A percentile compares a stretch with the other conserved stretches of the same genome.
Conservation (phyloP, 1,140 invertebrate species). For the Temnothorax nylanderi region DNA sequence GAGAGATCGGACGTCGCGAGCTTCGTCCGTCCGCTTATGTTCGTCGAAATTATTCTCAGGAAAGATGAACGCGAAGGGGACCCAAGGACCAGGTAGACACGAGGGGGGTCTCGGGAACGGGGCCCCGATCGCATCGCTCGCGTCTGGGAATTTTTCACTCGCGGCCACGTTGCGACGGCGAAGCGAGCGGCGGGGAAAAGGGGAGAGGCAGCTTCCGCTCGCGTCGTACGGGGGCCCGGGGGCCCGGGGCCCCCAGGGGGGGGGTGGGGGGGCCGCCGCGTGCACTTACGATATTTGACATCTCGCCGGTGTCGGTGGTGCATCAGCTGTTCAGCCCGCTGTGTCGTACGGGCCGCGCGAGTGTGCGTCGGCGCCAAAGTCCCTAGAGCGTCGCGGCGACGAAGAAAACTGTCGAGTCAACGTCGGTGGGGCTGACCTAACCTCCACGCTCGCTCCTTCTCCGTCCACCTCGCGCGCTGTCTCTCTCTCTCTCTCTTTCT, state of each 20-base stretch:
- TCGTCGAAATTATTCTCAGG: not conserved
- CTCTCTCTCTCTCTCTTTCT: not conserved
- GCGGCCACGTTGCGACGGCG: conserved; percentile 7
- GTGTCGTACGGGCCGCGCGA: conserved; percentile 73
- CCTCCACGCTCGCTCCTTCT: conserved; percentile 60
- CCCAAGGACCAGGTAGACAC: not conserved
- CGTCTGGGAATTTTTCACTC: conserved; percentile 25
- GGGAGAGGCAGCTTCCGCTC: not conserved
- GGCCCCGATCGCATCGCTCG: not conserved
- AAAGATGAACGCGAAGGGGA: too few relatives aligned
- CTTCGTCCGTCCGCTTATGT: not conserved
- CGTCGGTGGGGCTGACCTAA: conserved; percentile 69
- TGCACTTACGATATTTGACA: conserved; percentile 81
- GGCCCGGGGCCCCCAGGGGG: too few relatives aligned
- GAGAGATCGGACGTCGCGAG: not conserved
- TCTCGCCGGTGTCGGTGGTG: conserved; percentile 83
- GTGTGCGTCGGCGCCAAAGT: conserved; percentile 74
- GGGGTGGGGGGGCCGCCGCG: not conserved
- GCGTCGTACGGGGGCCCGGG: not conserved
- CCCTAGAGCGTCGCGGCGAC: conserved; percentile 71
- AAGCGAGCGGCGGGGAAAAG: conserved; percentile 30
- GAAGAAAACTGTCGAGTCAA: conserved; percentile 83
- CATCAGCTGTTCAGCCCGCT: conserved; percentile 83
- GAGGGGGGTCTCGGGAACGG: not conserved
- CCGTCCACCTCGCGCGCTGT: not conserved